A percentile compares a stretch with the other conserved stretches of the same genome.
Conservation (phyloP, 2,797 vertebrate species). For the Chloroceryle inda region DNA sequence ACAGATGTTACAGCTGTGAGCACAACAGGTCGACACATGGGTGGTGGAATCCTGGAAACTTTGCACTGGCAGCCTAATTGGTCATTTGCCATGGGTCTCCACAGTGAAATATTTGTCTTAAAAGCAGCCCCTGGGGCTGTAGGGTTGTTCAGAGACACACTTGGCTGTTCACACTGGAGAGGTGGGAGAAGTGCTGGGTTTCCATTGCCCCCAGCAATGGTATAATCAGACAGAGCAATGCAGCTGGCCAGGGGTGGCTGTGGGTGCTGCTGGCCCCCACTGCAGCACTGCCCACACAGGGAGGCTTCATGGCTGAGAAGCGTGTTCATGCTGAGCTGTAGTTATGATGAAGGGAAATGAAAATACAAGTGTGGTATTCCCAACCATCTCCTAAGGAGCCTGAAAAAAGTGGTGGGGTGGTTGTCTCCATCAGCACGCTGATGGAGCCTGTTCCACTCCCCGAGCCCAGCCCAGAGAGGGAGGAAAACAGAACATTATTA, state of each 20-base stretch:
- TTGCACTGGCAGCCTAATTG: neutral
- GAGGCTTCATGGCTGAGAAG: neutral
- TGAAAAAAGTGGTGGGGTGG: neutral
- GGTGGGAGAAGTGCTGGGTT: neutral
- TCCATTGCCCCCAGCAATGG: neutral
- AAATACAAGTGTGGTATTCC: neutral
- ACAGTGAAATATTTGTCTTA: neutral
- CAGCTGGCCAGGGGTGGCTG: neutral
- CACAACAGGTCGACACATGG: neutral
- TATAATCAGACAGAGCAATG: neutral
- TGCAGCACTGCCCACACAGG: rapidly evolving
- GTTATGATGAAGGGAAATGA: neutral
- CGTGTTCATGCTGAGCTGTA: rapidly evolving
- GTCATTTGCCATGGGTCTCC: neutral
- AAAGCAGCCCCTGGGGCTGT: neutral
- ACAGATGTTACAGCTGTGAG: neutral
- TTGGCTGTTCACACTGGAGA: neutral
- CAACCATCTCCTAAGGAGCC: rapidly evolving
- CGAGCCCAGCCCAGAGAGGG: neutral
- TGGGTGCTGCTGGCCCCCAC: neutral
- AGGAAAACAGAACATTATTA: neutral
- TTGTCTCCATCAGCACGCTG: rapidly evolving
- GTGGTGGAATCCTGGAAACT: neutral
- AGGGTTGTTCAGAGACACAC: neutral
- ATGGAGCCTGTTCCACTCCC: neutral